Evolutionary conservation across 2,888 invertebrate species (phyloP).

Genomic region (Nesidiocoris tenuis): DNA sequence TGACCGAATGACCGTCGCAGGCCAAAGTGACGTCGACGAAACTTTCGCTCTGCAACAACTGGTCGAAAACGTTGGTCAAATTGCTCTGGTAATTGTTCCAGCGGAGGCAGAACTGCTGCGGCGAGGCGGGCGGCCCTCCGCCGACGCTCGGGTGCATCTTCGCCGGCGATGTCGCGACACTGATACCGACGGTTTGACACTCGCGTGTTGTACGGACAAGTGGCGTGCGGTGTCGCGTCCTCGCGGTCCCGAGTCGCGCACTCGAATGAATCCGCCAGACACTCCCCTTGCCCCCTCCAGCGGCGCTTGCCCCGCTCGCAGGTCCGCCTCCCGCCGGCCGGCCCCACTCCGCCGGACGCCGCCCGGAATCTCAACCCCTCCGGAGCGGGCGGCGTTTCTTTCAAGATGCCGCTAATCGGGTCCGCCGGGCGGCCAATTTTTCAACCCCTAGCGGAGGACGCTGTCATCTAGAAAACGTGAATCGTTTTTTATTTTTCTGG

Average conservation of each 20-base stretch:
- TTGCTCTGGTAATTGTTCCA: constrained; percentile 94
- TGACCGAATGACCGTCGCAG: constrained; percentile 85
- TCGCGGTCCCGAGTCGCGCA: constrained; percentile 47
- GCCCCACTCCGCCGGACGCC: constrained; percentile 36
- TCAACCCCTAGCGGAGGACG: no score
- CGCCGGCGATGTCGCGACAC: not conserved
- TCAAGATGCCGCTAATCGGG: no score
- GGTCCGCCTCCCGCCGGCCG: constrained; percentile 43
- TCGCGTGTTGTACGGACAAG: not conserved
- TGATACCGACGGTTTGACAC: not conserved
- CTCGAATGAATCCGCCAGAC: constrained; percentile 45
- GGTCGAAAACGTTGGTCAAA: constrained; percentile 83
- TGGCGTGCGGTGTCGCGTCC: not conserved
- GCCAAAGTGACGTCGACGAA: constrained; percentile 90
- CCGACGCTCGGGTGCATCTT: constrained; percentile 45
- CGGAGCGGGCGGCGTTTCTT: not conserved
- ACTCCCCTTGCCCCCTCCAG: constrained; percentile 47
- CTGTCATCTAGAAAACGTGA: no score
- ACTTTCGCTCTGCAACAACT: constrained; percentile 81
- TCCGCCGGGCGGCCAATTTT: no score
- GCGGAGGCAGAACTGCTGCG: constrained; percentile 85
- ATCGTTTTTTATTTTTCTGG: no score
- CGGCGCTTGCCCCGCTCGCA: constrained; percentile 42
- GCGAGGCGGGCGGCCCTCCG: constrained; percentile 53
- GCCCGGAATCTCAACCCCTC: not conserved